Evolutionary conservation across 2,113 vertebrate genomes (phyloP).

Genomic region (Sialia sialis): DNA sequence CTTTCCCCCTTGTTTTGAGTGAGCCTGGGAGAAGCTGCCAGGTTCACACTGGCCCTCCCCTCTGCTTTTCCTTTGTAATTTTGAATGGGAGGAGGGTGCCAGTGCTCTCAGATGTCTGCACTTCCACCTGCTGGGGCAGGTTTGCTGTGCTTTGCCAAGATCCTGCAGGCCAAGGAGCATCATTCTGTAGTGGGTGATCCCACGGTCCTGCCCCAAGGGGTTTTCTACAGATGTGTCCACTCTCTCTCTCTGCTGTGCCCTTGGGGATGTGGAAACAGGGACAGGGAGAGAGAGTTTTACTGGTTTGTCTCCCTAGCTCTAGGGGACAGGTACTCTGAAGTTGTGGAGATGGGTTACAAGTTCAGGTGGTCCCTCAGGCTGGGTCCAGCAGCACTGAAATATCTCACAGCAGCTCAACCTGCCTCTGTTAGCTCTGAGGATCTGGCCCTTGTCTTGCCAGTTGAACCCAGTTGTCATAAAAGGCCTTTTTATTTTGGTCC

Average conservation of each 20-base stretch:
- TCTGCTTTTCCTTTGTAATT: neutral
- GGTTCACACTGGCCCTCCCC: neutral
- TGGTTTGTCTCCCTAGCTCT: neutral
- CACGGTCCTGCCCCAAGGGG: fast-evolving
- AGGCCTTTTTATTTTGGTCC: conserved; percentile 39
- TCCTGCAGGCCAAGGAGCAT: neutral
- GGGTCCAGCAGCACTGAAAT: neutral
- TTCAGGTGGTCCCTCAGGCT: neutral
- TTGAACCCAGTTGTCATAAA: conserved; percentile 35
- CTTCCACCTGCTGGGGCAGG: neutral
- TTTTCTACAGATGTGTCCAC: fast-evolving
- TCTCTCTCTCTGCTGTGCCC: neutral
- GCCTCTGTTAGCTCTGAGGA: neutral
- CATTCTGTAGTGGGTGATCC: fast-evolving
- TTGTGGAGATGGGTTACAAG: neutral
- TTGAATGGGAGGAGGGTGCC: neutral
- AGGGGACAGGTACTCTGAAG: neutral
- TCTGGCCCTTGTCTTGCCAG: neutral
- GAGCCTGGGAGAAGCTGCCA: neutral
- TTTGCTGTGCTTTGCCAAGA: neutral
- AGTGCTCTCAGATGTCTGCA: neutral
- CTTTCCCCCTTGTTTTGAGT: neutral
- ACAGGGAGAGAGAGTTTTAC: neutral
- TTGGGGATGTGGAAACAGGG: neutral
- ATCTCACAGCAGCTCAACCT: neutral